Base-by-base conservation (phyloP, 1,140 invertebrate genomes). In the Sesamia nonagrioides region DNA sequence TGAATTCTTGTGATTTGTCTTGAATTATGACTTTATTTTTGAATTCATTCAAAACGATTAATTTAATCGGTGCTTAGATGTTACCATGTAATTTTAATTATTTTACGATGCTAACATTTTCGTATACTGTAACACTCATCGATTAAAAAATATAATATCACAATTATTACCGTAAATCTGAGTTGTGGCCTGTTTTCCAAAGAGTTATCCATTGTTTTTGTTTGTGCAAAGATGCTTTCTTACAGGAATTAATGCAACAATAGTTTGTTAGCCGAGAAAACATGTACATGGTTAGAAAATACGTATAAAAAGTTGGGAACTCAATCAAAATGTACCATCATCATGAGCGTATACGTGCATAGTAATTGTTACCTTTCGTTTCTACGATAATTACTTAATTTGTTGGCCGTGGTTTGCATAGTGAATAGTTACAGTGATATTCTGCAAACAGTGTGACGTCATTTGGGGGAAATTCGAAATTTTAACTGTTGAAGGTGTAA, bases 351-450 rank as follows among this genome's bases (percentile, higher is more conserved):
- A 81, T 84, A n/a, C n/a, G 82, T 84, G 79, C 80, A 82, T 76
- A 81, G 63, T 86, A 84, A 89, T 88, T 80, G 78, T 78, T 81
- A 78, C 83, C 86, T 88, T 89, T 86, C 88, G 78, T 89, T 89
- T 89, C 74, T 80, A 74, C 63, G 27, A 83, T 85, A 83, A 85
- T 86, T 78, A 82, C 77, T 85, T 82, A 77, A 84, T 83, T 88
- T 86, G 80, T 85, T 87, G 81, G 77, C 81, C 84, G 74, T 60
- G 73, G 84, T 86, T 83, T 79, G 69, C 81, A 88, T 86, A 84
- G 71, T 71, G 35, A 77, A 33, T 54, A 37, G 45, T 15, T 56
- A 54, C 69, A 66, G 50, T 77, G 61, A 66, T 77, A 77, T 77
- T 77, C 61, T 77, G 74, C 74, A 68, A 77, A 77, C 61, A 75